phyloP scores from a whole-genome alignment of 2,888 invertebrate genomes.

The Philereme vetulata region DNA sequence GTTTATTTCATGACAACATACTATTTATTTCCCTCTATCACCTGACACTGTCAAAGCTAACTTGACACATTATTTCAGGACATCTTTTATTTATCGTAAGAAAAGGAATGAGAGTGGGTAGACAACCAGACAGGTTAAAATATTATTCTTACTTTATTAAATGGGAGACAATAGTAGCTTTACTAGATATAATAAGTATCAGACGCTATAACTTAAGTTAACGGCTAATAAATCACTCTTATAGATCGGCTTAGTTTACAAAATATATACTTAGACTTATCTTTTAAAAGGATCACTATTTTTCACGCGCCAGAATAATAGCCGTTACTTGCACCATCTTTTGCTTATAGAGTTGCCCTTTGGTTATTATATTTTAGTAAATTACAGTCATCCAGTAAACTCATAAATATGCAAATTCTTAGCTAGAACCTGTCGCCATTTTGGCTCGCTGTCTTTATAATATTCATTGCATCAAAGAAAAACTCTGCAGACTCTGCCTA shows the following conservation, averaged over 20 bases:
- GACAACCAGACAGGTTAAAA: conserved; percentile 16
- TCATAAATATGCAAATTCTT: too few relatives aligned
- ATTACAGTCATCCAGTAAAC: too few relatives aligned
- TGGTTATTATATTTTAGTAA: too few relatives aligned
- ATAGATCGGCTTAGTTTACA: not conserved
- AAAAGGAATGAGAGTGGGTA: conserved; percentile 8
- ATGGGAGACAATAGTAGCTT: not conserved
- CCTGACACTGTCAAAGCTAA: conserved; percentile 29
- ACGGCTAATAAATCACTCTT: not conserved
- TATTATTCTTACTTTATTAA: conserved; percentile 2
- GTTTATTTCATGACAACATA: conserved; percentile 3
- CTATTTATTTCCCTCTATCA: conserved; percentile 33
- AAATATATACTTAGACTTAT: not conserved
- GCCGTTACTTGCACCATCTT: too few relatives aligned
- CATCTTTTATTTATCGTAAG: conserved; percentile 14
- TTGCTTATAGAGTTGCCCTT: too few relatives aligned
- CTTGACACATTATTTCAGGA: conserved; percentile 35
- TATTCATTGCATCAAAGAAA: too few relatives aligned
- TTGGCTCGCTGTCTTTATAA: too few relatives aligned
- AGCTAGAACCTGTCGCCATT: too few relatives aligned
- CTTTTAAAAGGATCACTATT: too few relatives aligned
- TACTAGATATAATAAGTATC: too few relatives aligned
- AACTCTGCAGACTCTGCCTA: too few relatives aligned
- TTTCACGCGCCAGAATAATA: too few relatives aligned
- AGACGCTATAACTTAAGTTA: not conserved